phyloP scores from a whole-genome alignment of 2,888 invertebrate genomes.

The Lasioglossum figueresi region DNA sequence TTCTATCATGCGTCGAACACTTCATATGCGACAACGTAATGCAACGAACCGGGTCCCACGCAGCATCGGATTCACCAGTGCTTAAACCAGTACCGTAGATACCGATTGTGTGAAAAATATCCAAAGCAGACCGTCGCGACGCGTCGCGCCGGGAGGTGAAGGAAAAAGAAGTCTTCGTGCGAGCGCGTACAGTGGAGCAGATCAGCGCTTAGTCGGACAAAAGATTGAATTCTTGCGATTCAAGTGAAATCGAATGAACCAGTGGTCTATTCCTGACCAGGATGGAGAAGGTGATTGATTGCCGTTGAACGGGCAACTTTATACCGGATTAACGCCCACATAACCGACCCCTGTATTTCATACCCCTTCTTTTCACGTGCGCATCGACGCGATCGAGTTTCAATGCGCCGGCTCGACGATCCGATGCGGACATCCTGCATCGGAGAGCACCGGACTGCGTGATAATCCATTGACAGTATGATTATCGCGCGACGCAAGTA shows the following conservation, averaged over 20 bases:
- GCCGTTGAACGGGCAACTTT: slow-evolving; percentile 1
- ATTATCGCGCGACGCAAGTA: slow-evolving; percentile 8
- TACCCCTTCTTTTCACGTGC: background rate
- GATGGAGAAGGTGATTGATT: background rate
- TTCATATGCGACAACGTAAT: too few relatives aligned
- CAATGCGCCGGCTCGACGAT: slow-evolving; percentile 6
- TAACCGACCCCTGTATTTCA: background rate
- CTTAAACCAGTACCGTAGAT: background rate
- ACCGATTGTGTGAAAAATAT: background rate
- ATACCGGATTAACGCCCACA: background rate
- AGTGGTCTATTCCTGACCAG: background rate
- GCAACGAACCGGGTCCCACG: background rate
- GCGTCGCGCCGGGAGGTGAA: background rate
- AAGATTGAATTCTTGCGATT: background rate
- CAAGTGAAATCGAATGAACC: background rate
- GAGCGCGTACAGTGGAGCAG: background rate
- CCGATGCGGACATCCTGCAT: background rate
- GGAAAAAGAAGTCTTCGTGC: background rate
- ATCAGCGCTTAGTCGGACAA: background rate
- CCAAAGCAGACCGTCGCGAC: background rate
- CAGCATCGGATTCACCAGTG: background rate
- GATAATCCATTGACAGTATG: background rate
- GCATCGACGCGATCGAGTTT: background rate
- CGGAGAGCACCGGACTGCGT: background rate
- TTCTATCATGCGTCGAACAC: too few relatives aligned